Conservation (phyloP, 2,888 invertebrate species). For the Spilosoma lubricipeda region DNA sequence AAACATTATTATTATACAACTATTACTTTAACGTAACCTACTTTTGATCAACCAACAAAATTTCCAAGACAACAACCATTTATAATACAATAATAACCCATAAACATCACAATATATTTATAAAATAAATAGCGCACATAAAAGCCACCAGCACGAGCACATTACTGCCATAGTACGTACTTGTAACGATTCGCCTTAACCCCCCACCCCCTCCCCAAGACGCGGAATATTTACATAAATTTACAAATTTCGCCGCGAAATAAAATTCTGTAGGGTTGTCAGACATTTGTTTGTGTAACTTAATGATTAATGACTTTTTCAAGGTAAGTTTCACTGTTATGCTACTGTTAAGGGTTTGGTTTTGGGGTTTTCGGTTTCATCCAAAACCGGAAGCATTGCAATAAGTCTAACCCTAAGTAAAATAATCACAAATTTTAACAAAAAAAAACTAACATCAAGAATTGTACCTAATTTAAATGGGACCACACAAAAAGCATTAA, state of each 20-base stretch:
- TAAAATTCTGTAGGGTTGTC: constrained; percentile 80
- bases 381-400: too few relatives aligned
- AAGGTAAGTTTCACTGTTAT: background rate
- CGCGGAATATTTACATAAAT: constrained; percentile 85
- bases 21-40: background rate
- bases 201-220: constrained; percentile 72
- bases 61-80: constrained; percentile 7
- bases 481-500: too few relatives aligned
- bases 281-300: background rate
- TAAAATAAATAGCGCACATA: constrained; percentile 60
- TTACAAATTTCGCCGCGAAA: constrained; percentile 84
- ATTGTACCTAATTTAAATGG: too few relatives aligned
- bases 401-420: too few relatives aligned
- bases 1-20: background rate
- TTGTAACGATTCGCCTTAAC: constrained; percentile 53
- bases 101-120: constrained; percentile 29
- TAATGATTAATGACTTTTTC: constrained; percentile 13
- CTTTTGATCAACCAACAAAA: background rate
- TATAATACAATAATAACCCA: constrained; percentile 13
- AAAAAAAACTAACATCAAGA: too few relatives aligned
- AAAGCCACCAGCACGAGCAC: constrained; percentile 51
- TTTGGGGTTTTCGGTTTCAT: too few relatives aligned
- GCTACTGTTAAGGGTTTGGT: background rate
- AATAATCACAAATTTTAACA: too few relatives aligned
- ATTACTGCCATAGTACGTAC: constrained; percentile 43